A percentile compares a stretch with the other conserved stretches of the same genome.
phyloP scores from a whole-genome alignment of 2,113 vertebrate species.

The Trematomus loennbergii region DNA sequence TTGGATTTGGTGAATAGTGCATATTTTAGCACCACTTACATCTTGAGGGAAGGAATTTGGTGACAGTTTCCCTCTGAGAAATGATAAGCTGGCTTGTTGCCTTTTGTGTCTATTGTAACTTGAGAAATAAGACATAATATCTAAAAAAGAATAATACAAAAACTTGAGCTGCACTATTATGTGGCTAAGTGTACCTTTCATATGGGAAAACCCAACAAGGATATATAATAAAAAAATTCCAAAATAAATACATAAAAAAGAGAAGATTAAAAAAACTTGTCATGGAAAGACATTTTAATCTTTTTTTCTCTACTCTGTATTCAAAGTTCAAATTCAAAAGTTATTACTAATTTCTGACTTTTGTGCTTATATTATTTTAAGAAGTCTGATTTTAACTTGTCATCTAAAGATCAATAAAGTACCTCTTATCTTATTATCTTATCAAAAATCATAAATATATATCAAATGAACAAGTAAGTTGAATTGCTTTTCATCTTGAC shows the following conservation, averaged over 20 bases:
- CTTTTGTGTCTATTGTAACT: slow-evolving; percentile 14
- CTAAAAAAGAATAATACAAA: not conserved
- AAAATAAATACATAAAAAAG: not conserved
- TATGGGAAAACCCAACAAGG: not conserved
- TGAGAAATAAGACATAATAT: slow-evolving; percentile 11
- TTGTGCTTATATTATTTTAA: slow-evolving; percentile 1
- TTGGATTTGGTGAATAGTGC: not conserved
- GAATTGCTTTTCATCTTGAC: not conserved
- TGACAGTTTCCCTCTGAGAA: slow-evolving; percentile 11
- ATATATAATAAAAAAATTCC: not conserved
- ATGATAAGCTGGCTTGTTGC: slow-evolving; percentile 13
- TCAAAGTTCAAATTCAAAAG: no score
- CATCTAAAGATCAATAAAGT: not conserved
- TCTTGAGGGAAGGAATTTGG: not conserved
- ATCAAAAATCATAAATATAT: not conserved
- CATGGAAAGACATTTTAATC: no score
- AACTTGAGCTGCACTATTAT: not conserved
- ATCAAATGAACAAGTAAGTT: not conserved
- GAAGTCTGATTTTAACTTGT: not conserved
- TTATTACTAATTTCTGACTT: not conserved
- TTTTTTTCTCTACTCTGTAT: no score
- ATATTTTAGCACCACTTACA: not conserved
- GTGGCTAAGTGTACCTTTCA: not conserved
- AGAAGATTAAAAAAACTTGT: not conserved
- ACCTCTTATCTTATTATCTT: no score